Evolutionary conservation across 2,888 invertebrate genomes (phyloP).

Genomic region (Enoplolaimus lenunculus): DNA sequence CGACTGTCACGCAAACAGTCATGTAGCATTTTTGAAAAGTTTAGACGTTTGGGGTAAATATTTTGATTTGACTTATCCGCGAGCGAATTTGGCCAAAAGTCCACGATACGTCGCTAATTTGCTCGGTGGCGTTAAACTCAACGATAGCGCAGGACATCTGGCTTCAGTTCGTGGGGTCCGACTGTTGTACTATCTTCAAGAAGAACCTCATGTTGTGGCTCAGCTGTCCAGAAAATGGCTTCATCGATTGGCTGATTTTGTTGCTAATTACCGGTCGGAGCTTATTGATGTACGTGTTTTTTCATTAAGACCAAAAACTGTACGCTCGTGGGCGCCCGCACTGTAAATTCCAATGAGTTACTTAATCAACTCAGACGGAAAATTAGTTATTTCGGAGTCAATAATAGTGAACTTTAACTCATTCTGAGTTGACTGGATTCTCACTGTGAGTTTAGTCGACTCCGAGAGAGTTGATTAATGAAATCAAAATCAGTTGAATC

Average conservation of each 20-base stretch:
- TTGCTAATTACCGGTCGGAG: neutral
- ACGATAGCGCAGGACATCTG: slow-evolving; percentile 3
- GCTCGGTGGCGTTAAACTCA: slow-evolving; percentile 13
- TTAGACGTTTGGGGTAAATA: neutral
- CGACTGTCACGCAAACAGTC: slow-evolving; percentile 15
- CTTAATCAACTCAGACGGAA: too few relatives aligned
- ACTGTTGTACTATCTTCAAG: slow-evolving; percentile 8
- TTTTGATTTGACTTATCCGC: slow-evolving; percentile 16
- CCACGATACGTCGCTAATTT: slow-evolving; percentile 14
- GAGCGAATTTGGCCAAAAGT: neutral
- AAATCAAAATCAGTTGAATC: too few relatives aligned
- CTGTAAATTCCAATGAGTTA: too few relatives aligned
- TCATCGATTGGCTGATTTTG: neutral
- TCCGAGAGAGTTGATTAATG: too few relatives aligned
- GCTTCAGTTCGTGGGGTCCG: neutral
- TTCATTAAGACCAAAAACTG: too few relatives aligned
- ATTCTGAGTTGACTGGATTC: too few relatives aligned
- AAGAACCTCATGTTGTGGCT: neutral
- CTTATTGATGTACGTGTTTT: neutral
- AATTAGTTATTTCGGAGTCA: too few relatives aligned
- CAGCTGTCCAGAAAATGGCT: neutral
- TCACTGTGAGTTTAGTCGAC: too few relatives aligned
- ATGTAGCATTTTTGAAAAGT: slow-evolving; percentile 13
- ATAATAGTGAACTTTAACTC: too few relatives aligned
- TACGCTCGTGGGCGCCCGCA: too few relatives aligned